Evolutionary conservation across 1,140 invertebrate species (phyloP).

Genomic region (Plectus sambesii): DNA sequence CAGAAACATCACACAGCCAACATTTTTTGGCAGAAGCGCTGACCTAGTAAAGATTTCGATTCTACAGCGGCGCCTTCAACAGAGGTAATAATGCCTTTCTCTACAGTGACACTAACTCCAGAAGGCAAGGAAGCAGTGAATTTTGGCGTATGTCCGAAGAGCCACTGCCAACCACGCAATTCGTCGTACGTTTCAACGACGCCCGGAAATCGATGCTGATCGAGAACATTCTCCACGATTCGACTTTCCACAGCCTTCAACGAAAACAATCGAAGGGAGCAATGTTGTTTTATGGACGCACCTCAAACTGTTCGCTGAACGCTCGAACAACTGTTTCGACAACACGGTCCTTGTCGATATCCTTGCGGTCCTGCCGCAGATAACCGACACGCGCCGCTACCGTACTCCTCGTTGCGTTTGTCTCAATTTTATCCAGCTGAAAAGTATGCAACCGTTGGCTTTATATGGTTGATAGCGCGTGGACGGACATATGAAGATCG

Average conservation of each 20-base stretch:
- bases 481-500: constrained; percentile 22
- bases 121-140: too few species aligned
- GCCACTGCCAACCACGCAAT: constrained; percentile 31
- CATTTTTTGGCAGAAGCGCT: too few species aligned
- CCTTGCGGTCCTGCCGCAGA: constrained; percentile 24
- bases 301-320: constrained; percentile 20
- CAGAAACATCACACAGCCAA: too few species aligned
- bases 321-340: constrained; percentile 16
- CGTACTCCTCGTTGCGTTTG: constrained; percentile 38
- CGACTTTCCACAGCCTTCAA: constrained; percentile 10
- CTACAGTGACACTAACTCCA: too few species aligned
- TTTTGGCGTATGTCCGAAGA: constrained; percentile 35
- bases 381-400: constrained; percentile 34
- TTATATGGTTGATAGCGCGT: constrained; percentile 5
- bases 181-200: constrained; percentile 19
- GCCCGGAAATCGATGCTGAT: constrained; percentile 7
- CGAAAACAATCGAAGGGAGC: neutral
- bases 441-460: constrained; percentile 4
- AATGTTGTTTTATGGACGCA: constrained; percentile 8
- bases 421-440: constrained; percentile 30
- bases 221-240: constrained; percentile 6
- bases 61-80: too few species aligned
- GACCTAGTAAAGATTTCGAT: too few species aligned
- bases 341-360: constrained; percentile 12
- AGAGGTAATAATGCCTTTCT: too few species aligned